A percentile compares a stretch with the other conserved stretches of the same genome.
Conservation (phyloP, 2,113 vertebrate species). For the Camelus bactrianus region DNA sequence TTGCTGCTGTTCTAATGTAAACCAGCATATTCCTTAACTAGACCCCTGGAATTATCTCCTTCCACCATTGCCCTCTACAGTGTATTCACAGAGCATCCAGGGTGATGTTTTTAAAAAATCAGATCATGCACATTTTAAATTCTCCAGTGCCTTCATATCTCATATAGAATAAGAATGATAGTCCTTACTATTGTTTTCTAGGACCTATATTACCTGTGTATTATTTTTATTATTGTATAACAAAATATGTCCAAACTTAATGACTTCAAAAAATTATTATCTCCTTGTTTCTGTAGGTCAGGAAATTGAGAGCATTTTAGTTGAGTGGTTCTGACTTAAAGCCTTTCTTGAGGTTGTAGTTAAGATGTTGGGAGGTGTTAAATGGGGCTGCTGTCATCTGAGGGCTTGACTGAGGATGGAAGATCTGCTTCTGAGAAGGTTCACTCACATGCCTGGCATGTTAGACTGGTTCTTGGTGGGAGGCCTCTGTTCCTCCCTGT, state of each 20-base stretch:
- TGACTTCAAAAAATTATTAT: background rate
- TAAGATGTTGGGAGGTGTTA: background rate
- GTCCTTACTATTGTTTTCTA: background rate
- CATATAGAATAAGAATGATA: background rate
- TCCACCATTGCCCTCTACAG: background rate
- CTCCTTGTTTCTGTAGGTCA: background rate
- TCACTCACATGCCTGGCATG: background rate
- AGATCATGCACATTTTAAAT: background rate
- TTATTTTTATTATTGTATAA: background rate
- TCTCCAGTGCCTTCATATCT: background rate
- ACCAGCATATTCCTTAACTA: background rate
- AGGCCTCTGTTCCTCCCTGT: background rate
- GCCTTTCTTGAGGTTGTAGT: background rate
- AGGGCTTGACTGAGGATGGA: background rate
- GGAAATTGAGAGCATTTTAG: background rate
- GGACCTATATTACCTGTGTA: background rate
- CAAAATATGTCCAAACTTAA: background rate
- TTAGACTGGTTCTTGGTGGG: background rate
- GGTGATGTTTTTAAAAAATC: background rate
- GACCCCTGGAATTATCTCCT: background rate
- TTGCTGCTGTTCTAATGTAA: background rate
- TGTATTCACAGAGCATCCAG: background rate
- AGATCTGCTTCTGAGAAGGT: background rate
- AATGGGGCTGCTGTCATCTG: background rate
- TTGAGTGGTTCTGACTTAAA: background rate